Evolutionary conservation across 2,888 invertebrate species (phyloP).

Genomic region (Pheosia gnoma): DNA sequence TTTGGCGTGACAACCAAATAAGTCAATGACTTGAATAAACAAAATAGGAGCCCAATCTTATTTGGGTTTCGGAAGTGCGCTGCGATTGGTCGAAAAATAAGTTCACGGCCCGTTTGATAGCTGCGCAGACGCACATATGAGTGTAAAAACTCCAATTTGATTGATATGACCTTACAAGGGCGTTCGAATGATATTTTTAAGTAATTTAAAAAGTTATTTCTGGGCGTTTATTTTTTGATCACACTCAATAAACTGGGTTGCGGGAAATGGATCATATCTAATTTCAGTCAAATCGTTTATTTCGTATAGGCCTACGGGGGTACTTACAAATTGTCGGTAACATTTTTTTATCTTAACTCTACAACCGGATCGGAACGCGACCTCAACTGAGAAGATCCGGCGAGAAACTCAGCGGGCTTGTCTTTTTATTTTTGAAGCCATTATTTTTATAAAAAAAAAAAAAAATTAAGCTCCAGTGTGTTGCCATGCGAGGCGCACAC

Average conservation of each 20-base stretch:
- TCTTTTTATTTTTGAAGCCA: too few species aligned
- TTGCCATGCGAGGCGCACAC: too few species aligned
- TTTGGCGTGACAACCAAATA: constrained; percentile 6
- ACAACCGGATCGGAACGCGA: too few species aligned
- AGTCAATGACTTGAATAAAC: constrained; percentile 7
- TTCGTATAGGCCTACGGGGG: too few species aligned
- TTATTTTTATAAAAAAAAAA: too few species aligned
- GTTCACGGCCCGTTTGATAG: constrained; percentile 38
- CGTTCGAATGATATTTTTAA: constrained; percentile 8
- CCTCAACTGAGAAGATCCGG: too few species aligned
- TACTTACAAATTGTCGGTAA: background rate
- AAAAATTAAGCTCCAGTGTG: too few species aligned
- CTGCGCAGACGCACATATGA: constrained; percentile 19
- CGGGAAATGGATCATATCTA: background rate
- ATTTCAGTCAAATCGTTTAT: background rate
- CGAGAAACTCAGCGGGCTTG: too few species aligned
- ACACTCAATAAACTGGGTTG: background rate
- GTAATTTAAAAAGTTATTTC: background rate
- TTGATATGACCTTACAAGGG: constrained; percentile 30
- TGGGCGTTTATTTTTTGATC: too few species aligned
- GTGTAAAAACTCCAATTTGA: constrained; percentile 21
- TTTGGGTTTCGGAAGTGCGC: constrained; percentile 12
- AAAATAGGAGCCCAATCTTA: constrained; percentile 15
- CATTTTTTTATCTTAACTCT: too few species aligned
- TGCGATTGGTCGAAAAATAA: constrained; percentile 25